These are phyloP conservation scores for Zaprionus tsacasi DNA, from an alignment of 1,140 invertebrate species.

Conservation along the genomic window DNA sequence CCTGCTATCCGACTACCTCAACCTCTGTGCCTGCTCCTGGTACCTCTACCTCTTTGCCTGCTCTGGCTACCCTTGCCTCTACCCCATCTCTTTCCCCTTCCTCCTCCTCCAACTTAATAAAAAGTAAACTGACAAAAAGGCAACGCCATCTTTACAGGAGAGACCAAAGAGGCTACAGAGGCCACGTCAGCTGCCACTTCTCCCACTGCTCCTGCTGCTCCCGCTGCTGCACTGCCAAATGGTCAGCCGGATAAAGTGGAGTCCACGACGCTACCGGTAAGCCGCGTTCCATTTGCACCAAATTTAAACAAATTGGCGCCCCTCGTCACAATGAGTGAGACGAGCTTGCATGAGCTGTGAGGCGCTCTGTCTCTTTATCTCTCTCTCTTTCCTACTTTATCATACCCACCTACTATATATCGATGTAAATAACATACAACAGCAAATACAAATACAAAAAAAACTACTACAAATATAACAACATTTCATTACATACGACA, in stretches of 20 bases:
- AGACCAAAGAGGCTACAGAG: constrained; percentile 13
- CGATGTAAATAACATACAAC: constrained; percentile 46
- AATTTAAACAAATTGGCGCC: constrained; percentile 71
- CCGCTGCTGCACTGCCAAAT: constrained; percentile 30
- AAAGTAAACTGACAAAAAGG: neutral
- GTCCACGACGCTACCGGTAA: constrained; percentile 68
- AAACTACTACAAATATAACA: constrained; percentile 20
- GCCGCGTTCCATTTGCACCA: constrained; percentile 46
- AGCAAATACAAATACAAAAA: constrained; percentile 16
- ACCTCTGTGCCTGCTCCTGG: neutral
- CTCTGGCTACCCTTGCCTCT: neutral
- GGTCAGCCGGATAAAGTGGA: constrained; percentile 44
- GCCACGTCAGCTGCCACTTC: constrained; percentile 19
- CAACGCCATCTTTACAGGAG: constrained; percentile 1
- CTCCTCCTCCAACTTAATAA: neutral
- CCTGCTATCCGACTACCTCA: no score
- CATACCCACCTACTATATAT: constrained; percentile 5
- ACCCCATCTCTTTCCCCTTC: neutral
- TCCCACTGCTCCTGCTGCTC: neutral
- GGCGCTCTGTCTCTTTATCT: constrained; percentile 27
- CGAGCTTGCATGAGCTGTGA: constrained; percentile 69
- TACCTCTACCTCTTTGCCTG: neutral
- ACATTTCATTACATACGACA: constrained; percentile 58
- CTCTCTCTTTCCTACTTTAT: constrained; percentile 1
- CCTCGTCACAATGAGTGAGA: constrained; percentile 76